Percentiles rank a stretch among this genome's conserved stretches.
These are phyloP conservation scores for Phyllotis vaccarum DNA, from an alignment of 2,797 vertebrate genomes.

Conservation along the genomic window DNA sequence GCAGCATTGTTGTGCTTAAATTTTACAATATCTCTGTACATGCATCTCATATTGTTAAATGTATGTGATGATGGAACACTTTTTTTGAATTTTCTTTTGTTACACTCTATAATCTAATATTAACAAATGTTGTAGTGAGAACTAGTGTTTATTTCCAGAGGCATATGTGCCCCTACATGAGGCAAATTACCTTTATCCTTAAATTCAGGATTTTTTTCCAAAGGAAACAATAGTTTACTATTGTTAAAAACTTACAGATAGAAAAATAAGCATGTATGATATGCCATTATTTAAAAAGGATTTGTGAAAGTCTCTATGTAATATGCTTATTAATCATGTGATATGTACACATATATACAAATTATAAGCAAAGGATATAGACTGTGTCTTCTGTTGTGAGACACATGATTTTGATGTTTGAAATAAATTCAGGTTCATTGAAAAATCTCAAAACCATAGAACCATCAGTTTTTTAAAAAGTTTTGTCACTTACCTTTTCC, in stretches of 20 bases:
- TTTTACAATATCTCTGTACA: rapidly evolving
- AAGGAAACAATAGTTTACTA: not conserved
- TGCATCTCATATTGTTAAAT: not conserved
- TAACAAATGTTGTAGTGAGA: not conserved
- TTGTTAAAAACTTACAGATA: not conserved
- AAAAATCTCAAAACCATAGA: not conserved
- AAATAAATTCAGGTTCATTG: no score
- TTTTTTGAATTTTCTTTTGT: not conserved
- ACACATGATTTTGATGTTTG: not conserved
- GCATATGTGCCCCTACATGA: not conserved
- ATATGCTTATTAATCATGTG: not conserved
- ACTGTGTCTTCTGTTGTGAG: not conserved
- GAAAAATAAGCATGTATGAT: not conserved
- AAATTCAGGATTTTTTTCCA: not conserved
- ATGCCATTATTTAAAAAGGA: not conserved
- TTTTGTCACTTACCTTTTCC: not conserved
- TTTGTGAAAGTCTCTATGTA: not conserved
- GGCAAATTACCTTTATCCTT: not conserved
- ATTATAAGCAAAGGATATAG: not conserved
- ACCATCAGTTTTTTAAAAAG: not conserved
- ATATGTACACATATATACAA: not conserved
- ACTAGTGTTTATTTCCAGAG: not conserved
- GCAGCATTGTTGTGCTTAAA: not conserved
- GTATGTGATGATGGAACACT: not conserved
- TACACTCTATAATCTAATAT: not conserved